These are phyloP conservation scores for Agriopis leucophaearia DNA, from an alignment of 2,888 invertebrate genomes.

Conservation along the genomic window DNA sequence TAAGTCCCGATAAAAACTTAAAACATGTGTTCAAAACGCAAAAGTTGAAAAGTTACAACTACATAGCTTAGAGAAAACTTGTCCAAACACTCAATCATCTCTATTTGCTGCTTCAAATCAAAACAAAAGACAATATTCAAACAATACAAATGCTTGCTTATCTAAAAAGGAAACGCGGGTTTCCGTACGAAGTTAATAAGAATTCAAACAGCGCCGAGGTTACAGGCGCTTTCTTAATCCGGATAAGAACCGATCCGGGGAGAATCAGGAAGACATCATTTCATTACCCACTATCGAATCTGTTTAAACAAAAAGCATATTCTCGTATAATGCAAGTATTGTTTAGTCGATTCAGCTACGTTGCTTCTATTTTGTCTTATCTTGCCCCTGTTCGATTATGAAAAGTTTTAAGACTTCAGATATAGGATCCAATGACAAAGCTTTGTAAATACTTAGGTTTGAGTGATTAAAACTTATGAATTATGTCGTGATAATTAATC, in stretches of 20 bases:
- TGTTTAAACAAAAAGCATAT: slow-evolving; percentile 66
- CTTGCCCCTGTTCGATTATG: slow-evolving; percentile 34
- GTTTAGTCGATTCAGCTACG: slow-evolving; percentile 25
- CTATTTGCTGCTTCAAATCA: slow-evolving; percentile 14
- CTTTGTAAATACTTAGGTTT: slow-evolving; percentile 28
- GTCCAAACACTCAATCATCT: slow-evolving; percentile 19
- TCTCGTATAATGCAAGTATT: slow-evolving; percentile 47
- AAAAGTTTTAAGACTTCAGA: slow-evolving; percentile 34
- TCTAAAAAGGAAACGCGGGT: slow-evolving; percentile 60
- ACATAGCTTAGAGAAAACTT: neutral
- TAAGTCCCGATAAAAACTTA: no score
- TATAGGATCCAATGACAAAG: slow-evolving; percentile 24
- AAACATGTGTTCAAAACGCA: no score
- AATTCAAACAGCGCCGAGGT: slow-evolving; percentile 71
- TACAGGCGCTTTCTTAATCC: slow-evolving; percentile 72
- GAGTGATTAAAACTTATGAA: slow-evolving; percentile 12
- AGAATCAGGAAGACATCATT: slow-evolving; percentile 68
- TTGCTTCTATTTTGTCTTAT: slow-evolving; percentile 33
- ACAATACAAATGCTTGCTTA: slow-evolving; percentile 68
- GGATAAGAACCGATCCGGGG: slow-evolving; percentile 61
- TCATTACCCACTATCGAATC: slow-evolving; percentile 70
- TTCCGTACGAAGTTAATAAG: slow-evolving; percentile 60
- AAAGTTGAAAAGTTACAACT: neutral
- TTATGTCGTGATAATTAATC: neutral
- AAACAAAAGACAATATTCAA: slow-evolving; percentile 48